Evolutionary conservation across 2,113 vertebrate genomes (phyloP).

Genomic region (Chaetorhynchus papuensis): DNA sequence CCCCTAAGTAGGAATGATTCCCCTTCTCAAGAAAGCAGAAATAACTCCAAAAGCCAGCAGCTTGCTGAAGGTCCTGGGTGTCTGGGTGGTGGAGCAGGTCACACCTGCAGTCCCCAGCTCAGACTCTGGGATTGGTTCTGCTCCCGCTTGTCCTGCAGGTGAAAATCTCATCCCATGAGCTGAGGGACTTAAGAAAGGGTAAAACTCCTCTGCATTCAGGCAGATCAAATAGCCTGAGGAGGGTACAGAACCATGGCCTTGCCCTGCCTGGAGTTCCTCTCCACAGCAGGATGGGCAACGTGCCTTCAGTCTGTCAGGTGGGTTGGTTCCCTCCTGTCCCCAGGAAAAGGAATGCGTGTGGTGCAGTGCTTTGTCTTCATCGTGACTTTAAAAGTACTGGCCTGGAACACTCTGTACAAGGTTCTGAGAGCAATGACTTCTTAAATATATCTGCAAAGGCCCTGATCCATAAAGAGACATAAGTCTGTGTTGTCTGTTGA

Average conservation of each 20-base stretch:
- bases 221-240: background rate
- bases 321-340: background rate
- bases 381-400: background rate
- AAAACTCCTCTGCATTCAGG: background rate
- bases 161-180: background rate
- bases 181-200: background rate
- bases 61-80: background rate
- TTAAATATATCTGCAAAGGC: background rate
- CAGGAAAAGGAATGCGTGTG: fast-evolving
- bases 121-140: background rate
- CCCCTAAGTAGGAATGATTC: background rate
- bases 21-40: background rate
- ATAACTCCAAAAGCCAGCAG: background rate
- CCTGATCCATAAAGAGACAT: fast-evolving
- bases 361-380: background rate
- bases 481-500: background rate
- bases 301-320: background rate
- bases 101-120: background rate
- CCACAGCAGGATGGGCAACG: background rate
- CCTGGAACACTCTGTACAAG: background rate
- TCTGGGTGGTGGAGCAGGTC: background rate
- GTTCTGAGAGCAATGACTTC: background rate
- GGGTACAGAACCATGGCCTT: background rate
- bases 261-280: background rate
- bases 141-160: background rate